These are phyloP conservation scores for Ephestia elutella DNA, from an alignment of 1,140 invertebrate genomes.

Conservation along the genomic window DNA sequence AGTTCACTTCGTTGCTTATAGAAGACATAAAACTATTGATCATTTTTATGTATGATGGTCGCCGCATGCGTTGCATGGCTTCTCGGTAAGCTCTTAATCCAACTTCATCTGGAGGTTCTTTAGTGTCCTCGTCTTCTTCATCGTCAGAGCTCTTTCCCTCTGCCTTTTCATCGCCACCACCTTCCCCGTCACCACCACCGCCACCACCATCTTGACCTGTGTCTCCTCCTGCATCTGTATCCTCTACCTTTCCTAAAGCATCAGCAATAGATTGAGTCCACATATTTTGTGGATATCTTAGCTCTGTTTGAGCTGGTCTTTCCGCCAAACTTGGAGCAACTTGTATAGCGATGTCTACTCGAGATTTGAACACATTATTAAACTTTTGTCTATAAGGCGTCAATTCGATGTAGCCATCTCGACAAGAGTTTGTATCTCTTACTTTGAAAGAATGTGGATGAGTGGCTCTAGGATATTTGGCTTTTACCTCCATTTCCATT, in stretches of 20 bases:
- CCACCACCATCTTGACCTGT: constrained; percentile 17
- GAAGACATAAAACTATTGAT: constrained; percentile 43
- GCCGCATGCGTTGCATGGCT: constrained; percentile 47
- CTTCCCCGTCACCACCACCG: neutral
- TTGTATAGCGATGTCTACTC: constrained; percentile 74
- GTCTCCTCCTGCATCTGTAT: constrained; percentile 44
- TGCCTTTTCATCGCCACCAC: constrained; percentile 15
- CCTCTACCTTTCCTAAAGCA: constrained; percentile 56
- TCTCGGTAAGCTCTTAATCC: constrained; percentile 42
- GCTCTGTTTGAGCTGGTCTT: constrained; percentile 78
- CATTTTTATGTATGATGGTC: constrained; percentile 57
- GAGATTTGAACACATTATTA: constrained; percentile 74
- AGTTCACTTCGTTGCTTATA: constrained; percentile 43
- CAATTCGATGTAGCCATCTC: constrained; percentile 81
- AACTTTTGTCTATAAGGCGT: constrained; percentile 74
- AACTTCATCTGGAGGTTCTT: constrained; percentile 41
- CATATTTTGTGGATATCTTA: constrained; percentile 78
- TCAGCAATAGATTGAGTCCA: constrained; percentile 78
- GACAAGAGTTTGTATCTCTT: constrained; percentile 73
- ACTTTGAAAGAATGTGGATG: constrained; percentile 63
- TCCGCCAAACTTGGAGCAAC: constrained; percentile 61
- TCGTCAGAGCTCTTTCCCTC: constrained; percentile 40
- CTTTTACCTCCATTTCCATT: constrained; percentile 79
- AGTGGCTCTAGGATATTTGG: constrained; percentile 75
- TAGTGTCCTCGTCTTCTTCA: constrained; percentile 36